Evolutionary conservation across 2,888 invertebrate genomes (phyloP).

Genomic region (Rutpela maculata): DNA sequence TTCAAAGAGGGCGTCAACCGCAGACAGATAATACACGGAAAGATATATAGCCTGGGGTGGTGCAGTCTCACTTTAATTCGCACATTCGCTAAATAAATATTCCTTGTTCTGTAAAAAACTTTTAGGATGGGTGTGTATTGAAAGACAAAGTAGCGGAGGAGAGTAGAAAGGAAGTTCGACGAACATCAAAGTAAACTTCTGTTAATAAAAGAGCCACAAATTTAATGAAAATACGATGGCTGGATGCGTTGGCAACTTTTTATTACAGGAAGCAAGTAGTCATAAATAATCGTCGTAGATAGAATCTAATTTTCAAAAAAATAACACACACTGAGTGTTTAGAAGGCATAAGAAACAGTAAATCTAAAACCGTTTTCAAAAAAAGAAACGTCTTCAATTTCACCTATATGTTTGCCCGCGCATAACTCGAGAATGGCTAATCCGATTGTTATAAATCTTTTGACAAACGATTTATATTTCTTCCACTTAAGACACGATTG

Average conservation of each 20-base stretch:
- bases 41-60: slow-evolving; percentile 59
- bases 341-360: too few species aligned
- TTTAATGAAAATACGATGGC: neutral
- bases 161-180: neutral
- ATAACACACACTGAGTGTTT: neutral
- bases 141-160: neutral
- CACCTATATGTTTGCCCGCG: too few species aligned
- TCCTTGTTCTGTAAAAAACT: slow-evolving; percentile 29
- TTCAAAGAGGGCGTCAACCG: slow-evolving; percentile 60
- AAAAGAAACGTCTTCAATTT: too few species aligned
- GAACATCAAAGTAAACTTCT: slow-evolving; percentile 21
- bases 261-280: slow-evolving; percentile 12
- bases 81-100: slow-evolving; percentile 33
- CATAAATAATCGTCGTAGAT: neutral
- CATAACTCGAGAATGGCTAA: too few species aligned
- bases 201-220: neutral
- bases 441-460: too few species aligned
- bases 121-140: slow-evolving; percentile 9
- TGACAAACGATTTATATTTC: too few species aligned
- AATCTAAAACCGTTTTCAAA: too few species aligned
- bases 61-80: slow-evolving; percentile 51
- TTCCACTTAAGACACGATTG: too few species aligned
- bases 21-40: slow-evolving; percentile 58
- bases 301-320: neutral
- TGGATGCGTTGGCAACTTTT: slow-evolving; percentile 11